Base-by-base conservation (phyloP, 2,113 vertebrate genomes). In the Polypterus senegalus region DNA sequence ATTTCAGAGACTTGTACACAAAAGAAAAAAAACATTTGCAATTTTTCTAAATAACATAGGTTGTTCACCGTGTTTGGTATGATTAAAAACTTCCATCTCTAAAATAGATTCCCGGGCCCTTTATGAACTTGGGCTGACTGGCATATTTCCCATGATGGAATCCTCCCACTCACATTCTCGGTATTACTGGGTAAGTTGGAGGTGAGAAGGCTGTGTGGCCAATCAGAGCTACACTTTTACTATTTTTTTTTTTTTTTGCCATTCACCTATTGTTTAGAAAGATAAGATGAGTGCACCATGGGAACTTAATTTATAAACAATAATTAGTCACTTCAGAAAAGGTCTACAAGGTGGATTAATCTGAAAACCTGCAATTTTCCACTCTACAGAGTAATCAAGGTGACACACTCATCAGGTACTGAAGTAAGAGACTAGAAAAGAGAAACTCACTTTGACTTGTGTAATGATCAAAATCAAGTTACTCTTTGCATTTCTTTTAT, bases 261-360 rank as follows among this genome's bases (percentile, higher is more conserved):
- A 11, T 49, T 51, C 7, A 47, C 46, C n/a, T 61, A 49, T 61
- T 47, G 46, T 48, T 4, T 8, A 27, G 52, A 43, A 48, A 49
- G 48, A 10, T 51, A 8, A 61, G 59, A 48, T 7, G 43, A 61
- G 27, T 48, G 47, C 9, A 46, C 48, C 59, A 51, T 47, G 8
- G 48, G 59, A 47, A 43, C 48, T 27, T 61, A 10, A 48, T 60
- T 48, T 47, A n/a, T 7, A 61, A 61, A 61, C 43, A 61, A 61
- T 48, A 60, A 60, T 60, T 46, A 47, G 47, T 44, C 46, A 10
- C 58, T 60, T 60, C 7, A 5, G 11, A 61, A 47, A 44, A 49
- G 59, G 10, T 51, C 5, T 49, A 47, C 48, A 11, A 8, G 59
- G 11, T 43, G 59, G 48, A 48, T 61, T 51, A 8, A 57, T 7